Conservation (phyloP, 1,140 invertebrate species). For the Lepidotrigona ventralis region DNA sequence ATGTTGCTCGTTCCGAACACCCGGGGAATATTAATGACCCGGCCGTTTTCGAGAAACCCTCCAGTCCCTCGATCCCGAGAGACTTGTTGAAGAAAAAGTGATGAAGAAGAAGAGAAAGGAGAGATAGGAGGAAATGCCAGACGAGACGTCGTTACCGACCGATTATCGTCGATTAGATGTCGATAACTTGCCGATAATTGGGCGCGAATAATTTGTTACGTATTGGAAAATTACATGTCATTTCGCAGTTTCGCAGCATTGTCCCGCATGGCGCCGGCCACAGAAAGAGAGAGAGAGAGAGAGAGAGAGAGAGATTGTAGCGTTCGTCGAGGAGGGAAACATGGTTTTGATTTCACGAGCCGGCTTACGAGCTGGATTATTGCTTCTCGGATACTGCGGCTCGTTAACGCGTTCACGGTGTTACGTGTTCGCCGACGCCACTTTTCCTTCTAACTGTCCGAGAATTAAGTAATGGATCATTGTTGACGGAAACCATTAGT, state of each 20-base stretch:
- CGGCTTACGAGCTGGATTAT: not conserved
- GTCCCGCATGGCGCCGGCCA: not conserved
- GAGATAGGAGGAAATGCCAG: not conserved
- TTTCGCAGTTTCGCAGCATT: not conserved
- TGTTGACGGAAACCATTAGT: not conserved
- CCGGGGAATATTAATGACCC: slow-evolving; percentile 59
- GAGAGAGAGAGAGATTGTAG: not conserved
- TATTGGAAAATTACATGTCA: slow-evolving; percentile 26
- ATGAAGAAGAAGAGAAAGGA: too few species aligned
- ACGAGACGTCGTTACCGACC: too few species aligned
- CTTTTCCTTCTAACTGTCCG: not conserved
- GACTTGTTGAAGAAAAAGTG: not conserved
- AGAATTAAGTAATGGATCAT: not conserved
- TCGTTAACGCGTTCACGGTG: not conserved
- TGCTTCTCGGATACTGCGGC: not conserved
- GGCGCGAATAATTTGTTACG: not conserved
- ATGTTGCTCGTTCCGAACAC: slow-evolving; percentile 57
- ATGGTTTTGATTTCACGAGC: not conserved
- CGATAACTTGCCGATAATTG: slow-evolving; percentile 19
- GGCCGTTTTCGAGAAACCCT: slow-evolving; percentile 45
- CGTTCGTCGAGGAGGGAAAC: not conserved
- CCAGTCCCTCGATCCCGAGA: not conserved
- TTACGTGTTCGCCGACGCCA: not conserved
- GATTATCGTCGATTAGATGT: slow-evolving; percentile 17
- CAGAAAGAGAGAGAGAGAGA: not conserved